Percentiles rank a stretch among this genome's conserved stretches.
Conservation (phyloP, 2,888 invertebrate genomes). For the Volucella zonaria region DNA sequence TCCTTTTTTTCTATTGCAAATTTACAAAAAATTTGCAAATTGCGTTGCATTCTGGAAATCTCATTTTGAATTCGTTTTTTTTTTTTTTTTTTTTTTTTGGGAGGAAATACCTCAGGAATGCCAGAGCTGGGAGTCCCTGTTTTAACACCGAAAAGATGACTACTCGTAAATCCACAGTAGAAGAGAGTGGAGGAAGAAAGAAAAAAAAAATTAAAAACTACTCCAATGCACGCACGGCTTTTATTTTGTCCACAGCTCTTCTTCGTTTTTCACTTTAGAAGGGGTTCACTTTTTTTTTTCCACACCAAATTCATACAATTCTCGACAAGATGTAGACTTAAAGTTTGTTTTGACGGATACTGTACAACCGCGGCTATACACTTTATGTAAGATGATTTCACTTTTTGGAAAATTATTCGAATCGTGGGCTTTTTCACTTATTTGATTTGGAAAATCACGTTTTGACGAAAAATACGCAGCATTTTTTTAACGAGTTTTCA, state of each 20-base stretch:
- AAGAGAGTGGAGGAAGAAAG: background rate
- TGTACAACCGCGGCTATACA: background rate
- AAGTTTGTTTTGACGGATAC: background rate
- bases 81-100: background rate
- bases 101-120: background rate
- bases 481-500: constrained; percentile 76
- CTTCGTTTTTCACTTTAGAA: background rate
- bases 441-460: constrained; percentile 75
- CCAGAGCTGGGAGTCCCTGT: too few relatives aligned
- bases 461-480: constrained; percentile 78
- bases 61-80: background rate
- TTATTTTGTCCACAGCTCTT: constrained; percentile 8
- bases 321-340: background rate
- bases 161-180: background rate
- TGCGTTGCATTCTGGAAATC: too few relatives aligned
- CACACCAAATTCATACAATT: constrained; percentile 15
- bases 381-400: constrained; percentile 31
- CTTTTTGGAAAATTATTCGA: constrained; percentile 41
- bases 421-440: constrained; percentile 43
- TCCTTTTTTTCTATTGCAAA: constrained; percentile 34
- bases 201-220: constrained; percentile 24
- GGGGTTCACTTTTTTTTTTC: constrained; percentile 26
- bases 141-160: background rate
- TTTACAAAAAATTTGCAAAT: background rate
- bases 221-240: constrained; percentile 31